Base-by-base conservation (phyloP, 1,140 invertebrate genomes). In the Apolygus lucorum region DNA sequence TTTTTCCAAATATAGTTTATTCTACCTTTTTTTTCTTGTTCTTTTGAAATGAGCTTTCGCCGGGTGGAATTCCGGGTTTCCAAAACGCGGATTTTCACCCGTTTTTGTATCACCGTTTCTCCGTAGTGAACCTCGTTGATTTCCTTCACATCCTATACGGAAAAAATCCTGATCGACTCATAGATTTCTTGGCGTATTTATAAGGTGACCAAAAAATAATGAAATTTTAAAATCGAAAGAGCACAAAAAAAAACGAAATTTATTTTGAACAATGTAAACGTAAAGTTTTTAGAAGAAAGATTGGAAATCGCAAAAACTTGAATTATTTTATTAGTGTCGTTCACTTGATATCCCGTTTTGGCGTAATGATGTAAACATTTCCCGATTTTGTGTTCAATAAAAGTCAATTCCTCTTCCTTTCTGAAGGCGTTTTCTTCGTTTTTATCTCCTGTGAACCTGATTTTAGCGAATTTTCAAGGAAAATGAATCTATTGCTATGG, bases 391-490 rank as follows among this genome's bases (percentile, higher is more conserved):
- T 59, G 54, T 59, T 59, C 54, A 59, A 59, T 14, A 14, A 59
- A 59, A 13, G 54, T 59, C 54, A 59, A 59, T 59, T 59, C 54
- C 54, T 59, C 54, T 59, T 59, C 54, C 54, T 59, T 59, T 59
- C 34, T 8, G 8, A 49, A 17, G 34, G 34, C 17, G 34, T 49
- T 8, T 11, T 49, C 17, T 49, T 8, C 34, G 34, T 49, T 17
- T 49, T 49, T 49, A 49, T 49, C 17, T 17, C 17, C 8, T n/a
- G n/a, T n/a, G n/a, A n/a, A n/a, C n/a, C n/a, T n/a, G n/a, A n/a
- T n/a, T n/a, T n/a, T n/a, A n/a, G n/a, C n/a, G n/a, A n/a, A n/a
- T n/a, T n/a, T n/a, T n/a, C n/a, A n/a, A n/a, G n/a, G n/a, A n/a
- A n/a, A n/a, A n/a, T n/a, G n/a, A n/a, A n/a, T n/a, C n/a, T n/a